Conservation (phyloP, 2,797 vertebrate genomes). For the Setipinna tenuifilis region DNA sequence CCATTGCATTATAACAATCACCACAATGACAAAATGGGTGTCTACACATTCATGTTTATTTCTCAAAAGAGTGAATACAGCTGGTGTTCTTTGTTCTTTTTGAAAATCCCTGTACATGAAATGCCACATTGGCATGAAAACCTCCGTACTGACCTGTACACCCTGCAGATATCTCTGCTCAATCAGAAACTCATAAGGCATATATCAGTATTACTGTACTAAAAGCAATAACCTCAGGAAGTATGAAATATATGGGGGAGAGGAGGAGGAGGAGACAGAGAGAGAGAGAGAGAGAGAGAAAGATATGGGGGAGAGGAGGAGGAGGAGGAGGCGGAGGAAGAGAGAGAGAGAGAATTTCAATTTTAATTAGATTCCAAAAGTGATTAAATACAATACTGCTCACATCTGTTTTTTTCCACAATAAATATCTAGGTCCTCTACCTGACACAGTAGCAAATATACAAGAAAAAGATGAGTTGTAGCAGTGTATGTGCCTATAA, state of each 20-base stretch:
- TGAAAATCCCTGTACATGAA: constrained; percentile 63
- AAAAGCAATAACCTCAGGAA: constrained; percentile 48
- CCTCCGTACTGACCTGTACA: constrained; percentile 67
- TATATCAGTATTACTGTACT: constrained; percentile 70
- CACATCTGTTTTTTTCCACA: constrained; percentile 43
- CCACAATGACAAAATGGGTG: constrained; percentile 5
- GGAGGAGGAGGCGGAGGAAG: neutral
- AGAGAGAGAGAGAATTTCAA: neutral
- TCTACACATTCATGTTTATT: constrained; percentile 79
- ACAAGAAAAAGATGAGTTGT: constrained; percentile 60
- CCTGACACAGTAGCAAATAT: constrained; percentile 71
- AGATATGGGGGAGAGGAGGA: neutral
- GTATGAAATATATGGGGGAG: constrained; percentile 13
- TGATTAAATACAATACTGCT: constrained; percentile 46
- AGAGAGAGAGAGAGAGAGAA: constrained; percentile 4
- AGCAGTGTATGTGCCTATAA: constrained; percentile 42
- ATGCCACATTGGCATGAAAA: constrained; percentile 65
- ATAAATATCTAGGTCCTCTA: constrained; percentile 65
- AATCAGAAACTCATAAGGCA: constrained; percentile 74
- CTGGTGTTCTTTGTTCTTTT: constrained; percentile 70
- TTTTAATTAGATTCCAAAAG: constrained; percentile 28
- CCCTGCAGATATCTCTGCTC: constrained; percentile 56
- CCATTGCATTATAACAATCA: neutral
- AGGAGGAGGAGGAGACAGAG: neutral
- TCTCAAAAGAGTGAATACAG: constrained; percentile 74